Conservation (phyloP, 2,797 vertebrate genomes). For the Todus mexicanus region DNA sequence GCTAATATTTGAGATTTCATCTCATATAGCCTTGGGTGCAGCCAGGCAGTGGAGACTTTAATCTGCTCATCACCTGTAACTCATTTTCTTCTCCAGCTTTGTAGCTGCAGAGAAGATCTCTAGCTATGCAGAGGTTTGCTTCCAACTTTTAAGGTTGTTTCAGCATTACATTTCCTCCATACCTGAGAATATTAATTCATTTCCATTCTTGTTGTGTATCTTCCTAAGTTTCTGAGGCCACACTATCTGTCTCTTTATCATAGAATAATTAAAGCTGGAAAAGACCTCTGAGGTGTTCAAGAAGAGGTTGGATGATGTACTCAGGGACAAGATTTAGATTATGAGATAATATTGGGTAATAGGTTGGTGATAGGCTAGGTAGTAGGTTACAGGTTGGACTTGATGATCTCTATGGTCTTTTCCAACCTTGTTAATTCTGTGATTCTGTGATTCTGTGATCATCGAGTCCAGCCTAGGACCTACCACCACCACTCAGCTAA, state of each 20-base stretch:
- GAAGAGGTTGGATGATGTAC: too few species aligned
- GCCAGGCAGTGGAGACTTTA: not conserved
- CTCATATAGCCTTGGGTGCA: not conserved
- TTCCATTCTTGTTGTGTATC: not conserved
- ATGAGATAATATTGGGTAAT: too few species aligned
- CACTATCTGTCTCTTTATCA: not conserved
- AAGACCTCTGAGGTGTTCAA: too few species aligned
- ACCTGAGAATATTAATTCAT: not conserved
- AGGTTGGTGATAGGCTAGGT: too few species aligned
- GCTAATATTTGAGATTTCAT: not conserved
- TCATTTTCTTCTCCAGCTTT: not conserved
- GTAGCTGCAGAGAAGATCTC: not conserved
- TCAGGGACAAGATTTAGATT: too few species aligned
- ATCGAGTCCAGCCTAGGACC: too few species aligned
- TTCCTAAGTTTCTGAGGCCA: not conserved
- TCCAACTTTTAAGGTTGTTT: not conserved
- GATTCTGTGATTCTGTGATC: too few species aligned
- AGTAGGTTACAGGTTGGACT: too few species aligned
- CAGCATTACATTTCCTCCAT: not conserved
- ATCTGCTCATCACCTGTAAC: not conserved
- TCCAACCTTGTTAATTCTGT: too few species aligned
- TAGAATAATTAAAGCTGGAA: too few species aligned
- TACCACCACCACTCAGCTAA: too few species aligned
- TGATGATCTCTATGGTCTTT: too few species aligned
- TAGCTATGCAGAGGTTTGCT: fast-evolving